phyloP scores from a whole-genome alignment of 2,113 vertebrate species.

The Marmota monax region DNA sequence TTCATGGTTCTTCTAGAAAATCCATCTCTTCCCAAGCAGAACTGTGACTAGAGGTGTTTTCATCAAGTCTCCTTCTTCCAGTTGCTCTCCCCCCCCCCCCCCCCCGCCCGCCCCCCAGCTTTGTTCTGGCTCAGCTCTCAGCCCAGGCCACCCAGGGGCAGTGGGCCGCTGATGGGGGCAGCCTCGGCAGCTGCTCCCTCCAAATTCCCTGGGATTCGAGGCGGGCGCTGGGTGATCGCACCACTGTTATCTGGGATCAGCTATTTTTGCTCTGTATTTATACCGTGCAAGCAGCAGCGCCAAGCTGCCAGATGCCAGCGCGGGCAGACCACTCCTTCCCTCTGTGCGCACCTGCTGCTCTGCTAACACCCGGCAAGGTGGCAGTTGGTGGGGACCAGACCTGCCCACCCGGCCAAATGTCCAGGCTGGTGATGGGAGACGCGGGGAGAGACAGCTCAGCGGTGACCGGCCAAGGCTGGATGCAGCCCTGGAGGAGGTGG shows the following conservation, averaged over 20 bases:
- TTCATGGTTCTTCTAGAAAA: conserved; percentile 60
- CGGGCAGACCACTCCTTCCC: conserved; percentile 56
- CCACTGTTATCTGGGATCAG: conserved; percentile 81
- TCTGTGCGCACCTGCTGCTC: conserved; percentile 72
- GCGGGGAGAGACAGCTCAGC: background rate
- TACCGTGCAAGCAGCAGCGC: conserved; percentile 70
- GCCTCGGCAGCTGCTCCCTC: conserved; percentile 77
- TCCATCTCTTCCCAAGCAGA: background rate
- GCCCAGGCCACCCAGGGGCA: conserved; percentile 79
- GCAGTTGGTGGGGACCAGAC: conserved; percentile 73
- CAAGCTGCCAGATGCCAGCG: conserved; percentile 77
- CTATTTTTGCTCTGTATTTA: conserved; percentile 85
- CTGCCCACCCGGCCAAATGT: background rate
- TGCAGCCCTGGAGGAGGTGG: background rate
- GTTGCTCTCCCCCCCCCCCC: background rate
- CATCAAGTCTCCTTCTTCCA: conserved; percentile 33
- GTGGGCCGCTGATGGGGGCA: conserved; percentile 34
- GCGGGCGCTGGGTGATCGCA: conserved; percentile 72
- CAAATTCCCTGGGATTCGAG: conserved; percentile 71
- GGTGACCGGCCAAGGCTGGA: background rate
- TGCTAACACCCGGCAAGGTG: conserved; percentile 66
- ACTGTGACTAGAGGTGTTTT: conserved; percentile 13
- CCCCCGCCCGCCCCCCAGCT: background rate
- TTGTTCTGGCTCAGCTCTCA: conserved; percentile 27
- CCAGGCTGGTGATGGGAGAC: background rate